These are phyloP conservation scores for Indicator indicator DNA, from an alignment of 2,113 vertebrate genomes.

Conservation along the genomic window DNA sequence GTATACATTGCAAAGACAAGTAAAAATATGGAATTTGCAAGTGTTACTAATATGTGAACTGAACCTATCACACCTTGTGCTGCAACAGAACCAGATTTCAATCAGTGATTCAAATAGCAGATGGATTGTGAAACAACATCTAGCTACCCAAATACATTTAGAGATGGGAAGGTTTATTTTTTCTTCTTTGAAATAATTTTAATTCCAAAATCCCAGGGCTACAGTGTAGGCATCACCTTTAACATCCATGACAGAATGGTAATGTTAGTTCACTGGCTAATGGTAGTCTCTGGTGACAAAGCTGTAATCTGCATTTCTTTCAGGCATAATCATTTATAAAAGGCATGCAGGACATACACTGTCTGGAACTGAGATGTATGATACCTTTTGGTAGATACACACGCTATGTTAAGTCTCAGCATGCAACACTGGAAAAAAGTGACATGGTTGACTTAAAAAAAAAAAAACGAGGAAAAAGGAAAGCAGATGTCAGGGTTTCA, in stretches of 20 bases:
- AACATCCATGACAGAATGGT: neutral
- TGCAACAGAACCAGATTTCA: neutral
- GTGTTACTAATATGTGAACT: neutral
- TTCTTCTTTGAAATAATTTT: neutral
- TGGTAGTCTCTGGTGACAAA: neutral
- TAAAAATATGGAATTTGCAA: neutral
- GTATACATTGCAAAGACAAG: neutral
- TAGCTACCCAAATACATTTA: neutral
- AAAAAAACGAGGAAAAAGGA: slow-evolving; percentile 24
- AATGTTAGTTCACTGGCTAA: neutral
- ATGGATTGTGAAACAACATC: neutral
- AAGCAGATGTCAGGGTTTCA: slow-evolving; percentile 59
- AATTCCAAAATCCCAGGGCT: neutral
- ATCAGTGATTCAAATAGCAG: neutral
- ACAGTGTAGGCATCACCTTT: neutral
- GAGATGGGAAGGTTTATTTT: neutral
- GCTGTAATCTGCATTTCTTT: slow-evolving; percentile 25
- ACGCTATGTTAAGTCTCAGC: slow-evolving; percentile 1
- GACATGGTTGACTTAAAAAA: slow-evolving; percentile 36
- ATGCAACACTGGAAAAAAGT: slow-evolving; percentile 1
- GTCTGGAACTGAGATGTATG: neutral
- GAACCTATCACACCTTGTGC: neutral
- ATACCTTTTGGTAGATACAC: neutral
- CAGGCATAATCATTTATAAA: slow-evolving; percentile 6
- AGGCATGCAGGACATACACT: neutral